phyloP scores from a whole-genome alignment of 2,113 vertebrate genomes.

The Charina bottae region DNA sequence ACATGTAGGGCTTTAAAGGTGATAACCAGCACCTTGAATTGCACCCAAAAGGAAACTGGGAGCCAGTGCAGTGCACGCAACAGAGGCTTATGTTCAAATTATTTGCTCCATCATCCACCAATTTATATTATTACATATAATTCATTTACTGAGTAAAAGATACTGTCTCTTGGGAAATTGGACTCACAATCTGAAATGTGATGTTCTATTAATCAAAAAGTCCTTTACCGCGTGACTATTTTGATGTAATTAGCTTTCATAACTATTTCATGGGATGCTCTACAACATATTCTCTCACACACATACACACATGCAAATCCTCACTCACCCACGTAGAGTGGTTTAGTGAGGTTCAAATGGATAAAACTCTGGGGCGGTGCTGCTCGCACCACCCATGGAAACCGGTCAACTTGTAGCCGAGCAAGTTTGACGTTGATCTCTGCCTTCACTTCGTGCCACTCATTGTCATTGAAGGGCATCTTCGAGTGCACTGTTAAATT shows the following conservation, averaged over 20 bases:
- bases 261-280: not conserved
- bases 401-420: conserved; percentile 90
- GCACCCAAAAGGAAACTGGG: not conserved
- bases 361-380: conserved; percentile 92
- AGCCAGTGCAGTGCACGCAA: not conserved
- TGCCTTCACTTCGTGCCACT: conserved; percentile 95
- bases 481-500: conserved; percentile 83
- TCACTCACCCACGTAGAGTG: conserved; percentile 87
- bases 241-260: not conserved
- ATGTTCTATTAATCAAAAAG: not conserved
- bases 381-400: conserved; percentile 85
- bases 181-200: not conserved
- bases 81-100: not conserved
- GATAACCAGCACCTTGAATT: not conserved
- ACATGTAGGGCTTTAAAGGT: not conserved
- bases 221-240: not conserved
- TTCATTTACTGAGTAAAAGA: not conserved
- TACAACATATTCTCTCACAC: not conserved
- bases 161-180: not conserved
- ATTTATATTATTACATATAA: not conserved
- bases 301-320: too few species aligned
- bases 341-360: conserved; percentile 86
- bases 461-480: conserved; percentile 87
- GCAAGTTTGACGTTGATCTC: conserved; percentile 94
- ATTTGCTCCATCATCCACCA: not conserved